A percentile compares a stretch with the other conserved stretches of the same genome.
Evolutionary conservation across 2,113 vertebrate species (phyloP).

Genomic region (Thalassarche chlororhynchos): DNA sequence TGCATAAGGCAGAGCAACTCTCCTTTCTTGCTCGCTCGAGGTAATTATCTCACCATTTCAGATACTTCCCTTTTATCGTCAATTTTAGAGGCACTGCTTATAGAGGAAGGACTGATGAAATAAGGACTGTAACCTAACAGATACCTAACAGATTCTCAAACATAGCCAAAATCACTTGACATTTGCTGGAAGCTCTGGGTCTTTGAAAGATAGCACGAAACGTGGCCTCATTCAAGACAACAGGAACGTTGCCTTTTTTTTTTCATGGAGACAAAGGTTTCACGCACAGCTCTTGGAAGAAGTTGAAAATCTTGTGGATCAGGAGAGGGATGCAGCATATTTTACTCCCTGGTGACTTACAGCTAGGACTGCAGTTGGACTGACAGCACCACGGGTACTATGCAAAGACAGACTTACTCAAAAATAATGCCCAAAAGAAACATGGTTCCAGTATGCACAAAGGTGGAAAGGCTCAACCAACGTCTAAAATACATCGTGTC

Average conservation of each 20-base stretch:
- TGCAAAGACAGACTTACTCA: background rate
- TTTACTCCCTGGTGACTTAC: background rate
- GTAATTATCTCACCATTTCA: background rate
- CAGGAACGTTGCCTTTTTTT: background rate
- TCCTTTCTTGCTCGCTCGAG: background rate
- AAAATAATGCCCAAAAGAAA: background rate
- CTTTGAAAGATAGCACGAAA: background rate
- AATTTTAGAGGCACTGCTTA: background rate
- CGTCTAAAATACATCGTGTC: background rate
- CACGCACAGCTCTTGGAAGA: background rate
- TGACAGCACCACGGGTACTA: accelerated
- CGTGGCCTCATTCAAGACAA: background rate
- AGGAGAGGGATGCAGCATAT: background rate
- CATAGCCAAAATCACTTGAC: background rate
- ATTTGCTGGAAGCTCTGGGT: background rate
- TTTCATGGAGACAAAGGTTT: background rate
- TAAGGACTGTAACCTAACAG: background rate
- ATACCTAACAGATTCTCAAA: background rate
- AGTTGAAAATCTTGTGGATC: background rate
- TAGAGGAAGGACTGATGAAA: background rate
- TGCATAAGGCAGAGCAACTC: background rate
- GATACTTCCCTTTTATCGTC: background rate
- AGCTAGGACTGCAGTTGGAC: background rate
- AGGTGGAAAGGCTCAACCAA: background rate
- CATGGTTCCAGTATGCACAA: accelerated